Evolutionary conservation across 2,113 vertebrate genomes (phyloP).

Genomic region (Microcebus ravelobensis): DNA sequence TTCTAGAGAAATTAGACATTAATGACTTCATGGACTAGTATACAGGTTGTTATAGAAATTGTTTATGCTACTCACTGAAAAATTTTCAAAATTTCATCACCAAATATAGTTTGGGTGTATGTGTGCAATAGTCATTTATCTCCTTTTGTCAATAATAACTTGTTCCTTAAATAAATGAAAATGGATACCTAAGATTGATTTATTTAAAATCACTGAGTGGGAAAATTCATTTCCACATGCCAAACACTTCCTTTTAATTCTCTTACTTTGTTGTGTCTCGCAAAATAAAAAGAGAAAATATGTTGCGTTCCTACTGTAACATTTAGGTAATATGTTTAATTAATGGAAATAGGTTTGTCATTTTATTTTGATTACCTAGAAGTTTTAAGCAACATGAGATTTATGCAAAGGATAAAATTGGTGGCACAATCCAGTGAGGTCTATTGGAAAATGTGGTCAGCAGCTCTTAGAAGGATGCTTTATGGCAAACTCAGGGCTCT

Average conservation of each 20-base stretch:
- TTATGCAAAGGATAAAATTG: constrained; percentile 68
- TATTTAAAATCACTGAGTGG: constrained; percentile 70
- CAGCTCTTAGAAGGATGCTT: constrained; percentile 22
- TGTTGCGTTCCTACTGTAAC: constrained; percentile 69
- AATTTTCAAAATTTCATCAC: constrained; percentile 56
- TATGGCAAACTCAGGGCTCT: not conserved
- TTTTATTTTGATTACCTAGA: constrained; percentile 77
- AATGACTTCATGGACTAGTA: constrained; percentile 74
- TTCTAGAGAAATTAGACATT: constrained; percentile 70
- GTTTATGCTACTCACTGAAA: constrained; percentile 60
- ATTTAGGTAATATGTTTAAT: constrained; percentile 77
- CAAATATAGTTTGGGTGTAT: not conserved
- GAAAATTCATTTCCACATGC: constrained; percentile 58
- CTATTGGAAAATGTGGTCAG: constrained; percentile 45
- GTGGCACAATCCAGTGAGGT: constrained; percentile 20
- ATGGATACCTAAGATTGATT: constrained; percentile 64
- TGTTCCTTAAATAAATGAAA: constrained; percentile 67
- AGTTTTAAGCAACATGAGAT: constrained; percentile 63
- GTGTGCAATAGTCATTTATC: constrained; percentile 57
- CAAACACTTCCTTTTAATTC: constrained; percentile 52
- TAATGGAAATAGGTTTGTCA: constrained; percentile 73
- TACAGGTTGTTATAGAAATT: constrained; percentile 51
- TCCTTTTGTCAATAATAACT: constrained; percentile 63
- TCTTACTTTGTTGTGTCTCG: constrained; percentile 60
- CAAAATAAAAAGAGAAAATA: constrained; percentile 73